Evolutionary conservation across 2,113 vertebrate species (phyloP).

Genomic region (Perccottus glenii): DNA sequence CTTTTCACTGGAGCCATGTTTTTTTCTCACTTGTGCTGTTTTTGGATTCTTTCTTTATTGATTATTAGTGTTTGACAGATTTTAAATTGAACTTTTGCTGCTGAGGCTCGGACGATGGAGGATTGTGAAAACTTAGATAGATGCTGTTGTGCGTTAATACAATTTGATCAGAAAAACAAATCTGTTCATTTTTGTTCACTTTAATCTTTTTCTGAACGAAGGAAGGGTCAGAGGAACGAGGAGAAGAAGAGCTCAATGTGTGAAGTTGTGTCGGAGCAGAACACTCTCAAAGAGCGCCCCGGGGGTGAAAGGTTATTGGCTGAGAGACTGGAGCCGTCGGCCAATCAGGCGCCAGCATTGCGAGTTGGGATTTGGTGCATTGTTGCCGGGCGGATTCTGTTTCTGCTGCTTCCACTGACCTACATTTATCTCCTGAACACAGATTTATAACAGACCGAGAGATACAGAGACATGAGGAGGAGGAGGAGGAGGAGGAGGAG

Average conservation of each 20-base stretch:
- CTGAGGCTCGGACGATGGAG: too few relatives aligned
- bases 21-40: too few relatives aligned
- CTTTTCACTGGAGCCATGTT: too few relatives aligned
- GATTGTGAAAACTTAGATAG: too few relatives aligned
- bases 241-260: background rate
- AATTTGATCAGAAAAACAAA: background rate
- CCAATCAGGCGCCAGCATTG: slow-evolving; percentile 1
- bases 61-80: too few relatives aligned
- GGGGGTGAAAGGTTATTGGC: slow-evolving; percentile 11
- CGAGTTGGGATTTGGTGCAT: slow-evolving; percentile 6
- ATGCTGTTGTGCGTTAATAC: too few relatives aligned
- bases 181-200: background rate
- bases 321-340: background rate
- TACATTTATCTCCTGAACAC: slow-evolving; percentile 10
- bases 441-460: slow-evolving; percentile 2
- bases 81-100: too few relatives aligned
- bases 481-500: background rate
- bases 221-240: background rate
- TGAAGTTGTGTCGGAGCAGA: background rate
- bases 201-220: background rate
- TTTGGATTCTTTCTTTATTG: too few relatives aligned
- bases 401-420: slow-evolving; percentile 12
- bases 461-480: background rate
- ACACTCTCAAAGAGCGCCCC: slow-evolving; percentile 3
- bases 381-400: slow-evolving; percentile 12